Evolutionary conservation across 2,888 invertebrate species (phyloP).

Genomic region (Ecliptopera silaceata): DNA sequence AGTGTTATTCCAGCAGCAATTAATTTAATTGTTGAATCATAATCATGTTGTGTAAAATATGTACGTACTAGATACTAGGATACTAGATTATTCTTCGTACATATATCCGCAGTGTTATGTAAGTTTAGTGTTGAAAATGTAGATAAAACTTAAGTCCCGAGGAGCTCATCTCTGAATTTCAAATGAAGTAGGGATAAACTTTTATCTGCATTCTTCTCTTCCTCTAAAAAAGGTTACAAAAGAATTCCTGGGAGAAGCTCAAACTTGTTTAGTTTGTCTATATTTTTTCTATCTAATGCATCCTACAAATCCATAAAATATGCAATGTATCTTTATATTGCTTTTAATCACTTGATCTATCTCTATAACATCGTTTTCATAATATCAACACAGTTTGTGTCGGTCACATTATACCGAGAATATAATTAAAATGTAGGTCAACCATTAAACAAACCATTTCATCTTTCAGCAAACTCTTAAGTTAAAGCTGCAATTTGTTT

Average conservation of each 20-base stretch:
- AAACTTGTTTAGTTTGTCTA: not conserved
- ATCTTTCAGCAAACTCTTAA: constrained; percentile 8
- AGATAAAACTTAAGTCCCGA: constrained; percentile 6
- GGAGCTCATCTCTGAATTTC: constrained; percentile 15
- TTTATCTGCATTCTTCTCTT: constrained; percentile 2
- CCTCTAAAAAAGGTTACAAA: not conserved
- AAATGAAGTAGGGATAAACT: constrained; percentile 18
- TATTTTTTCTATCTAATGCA: not conserved
- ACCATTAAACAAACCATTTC: constrained; percentile 3
- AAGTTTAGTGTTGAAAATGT: not conserved
- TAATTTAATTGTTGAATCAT: no score
- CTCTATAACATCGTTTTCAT: not conserved
- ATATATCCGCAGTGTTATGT: constrained; percentile 6
- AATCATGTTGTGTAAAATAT: no score
- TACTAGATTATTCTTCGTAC: not conserved
- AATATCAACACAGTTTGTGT: not conserved
- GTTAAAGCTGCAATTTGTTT: constrained; percentile 33
- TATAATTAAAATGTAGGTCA: constrained; percentile 18
- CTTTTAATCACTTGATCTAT: not conserved
- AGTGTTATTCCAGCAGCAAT: no score
- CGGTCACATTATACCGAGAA: not conserved
- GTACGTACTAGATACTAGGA: not conserved
- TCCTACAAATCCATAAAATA: not conserved
- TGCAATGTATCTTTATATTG: no score
- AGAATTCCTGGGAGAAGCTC: not conserved